A percentile compares a stretch with the other conserved stretches of the same genome.
Evolutionary conservation across 2,797 vertebrate genomes (phyloP).

Genomic region (Margarornis squamiger): DNA sequence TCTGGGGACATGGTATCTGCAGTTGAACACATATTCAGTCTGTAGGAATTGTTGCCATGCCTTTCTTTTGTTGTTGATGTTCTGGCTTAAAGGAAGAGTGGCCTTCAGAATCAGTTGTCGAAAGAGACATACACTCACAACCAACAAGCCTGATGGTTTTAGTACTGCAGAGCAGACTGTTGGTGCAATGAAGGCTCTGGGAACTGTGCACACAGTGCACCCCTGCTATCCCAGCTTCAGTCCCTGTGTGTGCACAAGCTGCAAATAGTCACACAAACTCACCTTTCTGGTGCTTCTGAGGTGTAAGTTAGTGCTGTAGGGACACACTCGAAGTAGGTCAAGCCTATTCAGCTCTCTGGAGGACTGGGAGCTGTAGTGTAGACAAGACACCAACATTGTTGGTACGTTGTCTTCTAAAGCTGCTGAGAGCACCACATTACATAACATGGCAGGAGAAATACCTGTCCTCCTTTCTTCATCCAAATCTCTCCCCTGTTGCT

Average conservation of each 20-base stretch:
- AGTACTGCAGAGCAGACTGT: neutral
- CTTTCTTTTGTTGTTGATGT: neutral
- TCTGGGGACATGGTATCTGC: neutral
- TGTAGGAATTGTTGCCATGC: neutral
- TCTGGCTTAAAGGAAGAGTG: neutral
- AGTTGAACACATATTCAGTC: neutral
- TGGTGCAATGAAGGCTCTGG: neutral
- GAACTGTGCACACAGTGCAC: rapidly evolving
- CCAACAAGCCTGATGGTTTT: neutral
- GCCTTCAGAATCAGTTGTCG: neutral
- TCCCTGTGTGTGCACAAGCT: neutral
- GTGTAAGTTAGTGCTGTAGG: neutral
- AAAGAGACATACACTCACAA: neutral
- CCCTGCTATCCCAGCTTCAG: neutral
- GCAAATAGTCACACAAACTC: neutral
- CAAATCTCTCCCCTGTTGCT: neutral
- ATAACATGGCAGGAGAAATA: neutral
- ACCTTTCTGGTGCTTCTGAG: neutral
- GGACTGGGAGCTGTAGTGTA: neutral
- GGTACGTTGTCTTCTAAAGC: neutral
- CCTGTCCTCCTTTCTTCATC: neutral
- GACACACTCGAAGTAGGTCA: neutral
- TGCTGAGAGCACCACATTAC: neutral
- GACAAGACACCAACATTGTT: neutral
- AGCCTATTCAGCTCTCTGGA: neutral